These are phyloP conservation scores for Patella vulgata DNA, from an alignment of 1,140 invertebrate species.

Conservation along the genomic window DNA sequence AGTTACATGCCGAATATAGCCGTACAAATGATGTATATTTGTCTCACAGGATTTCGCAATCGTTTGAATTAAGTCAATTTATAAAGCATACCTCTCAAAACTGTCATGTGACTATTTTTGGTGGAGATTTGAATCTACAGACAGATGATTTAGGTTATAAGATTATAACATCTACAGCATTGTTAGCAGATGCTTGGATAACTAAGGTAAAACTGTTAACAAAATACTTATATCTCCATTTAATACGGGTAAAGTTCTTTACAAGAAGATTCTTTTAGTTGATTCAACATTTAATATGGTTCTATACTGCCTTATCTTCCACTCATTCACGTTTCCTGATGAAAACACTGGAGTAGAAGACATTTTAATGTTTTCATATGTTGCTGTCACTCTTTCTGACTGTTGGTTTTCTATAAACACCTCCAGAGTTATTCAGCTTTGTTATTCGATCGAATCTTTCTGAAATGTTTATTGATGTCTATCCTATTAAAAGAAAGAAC, in stretches of 20 bases:
- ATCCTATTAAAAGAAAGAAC: too few species aligned
- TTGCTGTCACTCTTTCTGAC: not conserved
- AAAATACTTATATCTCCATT: too few species aligned
- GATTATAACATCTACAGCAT: slow-evolving; percentile 68
- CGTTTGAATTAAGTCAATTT: slow-evolving; percentile 94
- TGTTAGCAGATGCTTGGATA: slow-evolving; percentile 69
- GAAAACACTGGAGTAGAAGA: not conserved
- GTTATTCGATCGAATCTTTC: too few species aligned
- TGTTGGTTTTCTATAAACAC: too few species aligned
- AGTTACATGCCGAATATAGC: slow-evolving; percentile 97
- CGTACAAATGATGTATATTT: slow-evolving; percentile 84
- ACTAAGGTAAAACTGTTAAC: slow-evolving; percentile 53
- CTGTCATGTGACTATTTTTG: slow-evolving; percentile 85
- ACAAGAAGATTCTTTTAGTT: too few species aligned
- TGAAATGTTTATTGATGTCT: too few species aligned
- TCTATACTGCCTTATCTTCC: slow-evolving; percentile 2
- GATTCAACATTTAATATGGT: not conserved
- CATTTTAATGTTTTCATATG: not conserved
- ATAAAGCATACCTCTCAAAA: slow-evolving; percentile 80
- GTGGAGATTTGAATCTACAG: slow-evolving; percentile 92
- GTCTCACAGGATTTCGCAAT: slow-evolving; percentile 89
- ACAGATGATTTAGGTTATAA: slow-evolving; percentile 85
- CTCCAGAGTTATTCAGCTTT: too few species aligned
- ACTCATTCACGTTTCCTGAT: not conserved
- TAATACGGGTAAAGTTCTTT: too few species aligned